These are phyloP conservation scores for Platyscapa corneri DNA, from an alignment of 1,140 invertebrate species.

Conservation along the genomic window DNA sequence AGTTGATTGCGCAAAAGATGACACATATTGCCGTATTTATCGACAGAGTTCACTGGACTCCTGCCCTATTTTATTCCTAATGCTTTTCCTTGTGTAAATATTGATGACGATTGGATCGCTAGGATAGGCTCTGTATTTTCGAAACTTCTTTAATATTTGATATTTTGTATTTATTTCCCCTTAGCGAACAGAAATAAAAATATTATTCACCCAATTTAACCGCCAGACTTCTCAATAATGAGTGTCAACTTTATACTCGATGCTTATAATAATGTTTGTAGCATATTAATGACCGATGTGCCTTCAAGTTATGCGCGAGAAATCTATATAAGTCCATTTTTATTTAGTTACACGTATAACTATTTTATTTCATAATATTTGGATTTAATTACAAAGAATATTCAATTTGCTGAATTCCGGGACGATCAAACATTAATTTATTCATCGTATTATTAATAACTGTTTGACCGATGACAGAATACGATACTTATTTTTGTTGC, in stretches of 20 bases:
- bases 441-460: neutral
- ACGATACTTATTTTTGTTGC: slow-evolving; percentile 2
- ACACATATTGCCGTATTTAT: neutral
- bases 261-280: neutral
- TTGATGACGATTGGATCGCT: neutral
- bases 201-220: neutral
- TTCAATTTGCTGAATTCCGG: neutral
- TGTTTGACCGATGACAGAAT: neutral
- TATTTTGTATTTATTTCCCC: neutral
- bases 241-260: neutral
- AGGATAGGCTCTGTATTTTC: neutral
- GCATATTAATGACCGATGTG: neutral
- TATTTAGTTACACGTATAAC: neutral
- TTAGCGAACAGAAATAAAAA: neutral
- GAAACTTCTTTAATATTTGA: neutral
- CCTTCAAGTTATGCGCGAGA: too few species aligned
- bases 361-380: too few species aligned
- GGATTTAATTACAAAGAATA: neutral
- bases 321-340: neutral
- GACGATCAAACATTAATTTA: neutral
- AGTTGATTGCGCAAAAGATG: neutral
- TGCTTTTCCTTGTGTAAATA: neutral
- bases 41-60: neutral
- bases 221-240: too few species aligned
- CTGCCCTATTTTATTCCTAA: neutral